A percentile compares a stretch with the other conserved stretches of the same genome.
Evolutionary conservation across 2,113 vertebrate genomes (phyloP).

Genomic region (Microcebus lehilahytsara): DNA sequence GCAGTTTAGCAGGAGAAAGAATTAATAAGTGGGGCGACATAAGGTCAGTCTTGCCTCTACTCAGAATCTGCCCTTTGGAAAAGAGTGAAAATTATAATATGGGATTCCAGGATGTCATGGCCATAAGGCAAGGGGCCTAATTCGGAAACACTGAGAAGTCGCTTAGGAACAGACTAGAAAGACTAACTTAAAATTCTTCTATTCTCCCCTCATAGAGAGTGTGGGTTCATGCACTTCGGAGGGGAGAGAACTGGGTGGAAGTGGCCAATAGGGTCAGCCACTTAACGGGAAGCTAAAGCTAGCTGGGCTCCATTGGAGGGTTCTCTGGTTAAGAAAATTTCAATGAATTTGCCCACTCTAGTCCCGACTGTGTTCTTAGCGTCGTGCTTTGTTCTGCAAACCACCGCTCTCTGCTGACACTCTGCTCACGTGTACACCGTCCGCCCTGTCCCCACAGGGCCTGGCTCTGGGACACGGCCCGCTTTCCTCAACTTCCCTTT

Average conservation of each 20-base stretch:
- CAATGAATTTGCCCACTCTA: background rate
- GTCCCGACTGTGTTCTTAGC: background rate
- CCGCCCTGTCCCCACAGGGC: background rate
- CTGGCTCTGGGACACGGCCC: background rate
- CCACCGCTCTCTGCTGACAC: accelerated
- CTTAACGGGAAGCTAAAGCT: background rate
- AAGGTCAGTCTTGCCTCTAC: background rate
- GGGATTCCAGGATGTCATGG: background rate
- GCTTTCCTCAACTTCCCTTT: background rate
- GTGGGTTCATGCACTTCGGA: background rate
- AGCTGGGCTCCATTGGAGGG: background rate
- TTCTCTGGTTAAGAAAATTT: background rate
- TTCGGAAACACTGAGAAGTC: background rate
- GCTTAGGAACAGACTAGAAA: background rate
- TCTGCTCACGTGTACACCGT: accelerated
- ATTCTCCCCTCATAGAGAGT: background rate
- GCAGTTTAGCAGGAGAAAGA: slow-evolving; percentile 54
- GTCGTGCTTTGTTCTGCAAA: background rate
- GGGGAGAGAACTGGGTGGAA: background rate
- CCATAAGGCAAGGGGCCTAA: background rate
- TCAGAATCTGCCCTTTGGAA: background rate
- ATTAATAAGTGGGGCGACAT: slow-evolving; percentile 1
- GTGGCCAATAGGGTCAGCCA: background rate
- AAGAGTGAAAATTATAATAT: background rate
- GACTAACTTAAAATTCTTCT: background rate